phyloP scores from a whole-genome alignment of 2,888 invertebrate species.

The Allophyes oxyacanthae region DNA sequence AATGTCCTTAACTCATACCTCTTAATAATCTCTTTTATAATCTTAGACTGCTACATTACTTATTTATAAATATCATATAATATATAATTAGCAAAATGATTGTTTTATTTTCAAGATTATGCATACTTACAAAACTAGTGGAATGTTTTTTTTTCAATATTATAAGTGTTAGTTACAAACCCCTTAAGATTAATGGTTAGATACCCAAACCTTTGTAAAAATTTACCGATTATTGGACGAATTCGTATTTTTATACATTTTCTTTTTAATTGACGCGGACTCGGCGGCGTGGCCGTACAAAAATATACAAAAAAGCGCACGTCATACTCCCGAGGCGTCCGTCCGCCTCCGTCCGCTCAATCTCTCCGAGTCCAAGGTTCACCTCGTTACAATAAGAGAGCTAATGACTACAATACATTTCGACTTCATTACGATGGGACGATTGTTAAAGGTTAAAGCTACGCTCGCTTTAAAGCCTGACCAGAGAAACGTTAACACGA shows the following conservation, averaged over 20 bases:
- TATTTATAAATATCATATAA: constrained; percentile 55
- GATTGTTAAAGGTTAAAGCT: constrained; percentile 82
- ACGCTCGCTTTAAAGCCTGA: constrained; percentile 61
- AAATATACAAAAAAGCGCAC: constrained; percentile 40
- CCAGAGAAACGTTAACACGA: constrained; percentile 53
- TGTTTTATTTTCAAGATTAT: constrained; percentile 70
- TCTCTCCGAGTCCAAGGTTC: constrained; percentile 46
- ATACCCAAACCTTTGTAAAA: constrained; percentile 82
- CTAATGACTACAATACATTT: constrained; percentile 79
- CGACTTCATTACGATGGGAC: constrained; percentile 83
- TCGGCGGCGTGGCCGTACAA: constrained; percentile 27
- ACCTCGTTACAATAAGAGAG: constrained; percentile 68
- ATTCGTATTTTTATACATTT: constrained; percentile 51
- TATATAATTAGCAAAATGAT: constrained; percentile 54
- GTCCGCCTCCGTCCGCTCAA: constrained; percentile 9
- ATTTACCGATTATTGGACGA: constrained; percentile 74
- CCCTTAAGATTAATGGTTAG: constrained; percentile 84
- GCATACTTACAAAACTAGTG: constrained; percentile 79
- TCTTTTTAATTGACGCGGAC: constrained; percentile 38
- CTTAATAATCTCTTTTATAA: constrained; percentile 79
- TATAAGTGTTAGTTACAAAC: constrained; percentile 80
- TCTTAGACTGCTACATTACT: constrained; percentile 49
- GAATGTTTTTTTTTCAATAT: constrained; percentile 77
- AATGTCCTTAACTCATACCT: constrained; percentile 71
- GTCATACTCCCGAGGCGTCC: not conserved